phyloP scores from a whole-genome alignment of 2,113 vertebrate genomes.

The Malurus melanocephalus region DNA sequence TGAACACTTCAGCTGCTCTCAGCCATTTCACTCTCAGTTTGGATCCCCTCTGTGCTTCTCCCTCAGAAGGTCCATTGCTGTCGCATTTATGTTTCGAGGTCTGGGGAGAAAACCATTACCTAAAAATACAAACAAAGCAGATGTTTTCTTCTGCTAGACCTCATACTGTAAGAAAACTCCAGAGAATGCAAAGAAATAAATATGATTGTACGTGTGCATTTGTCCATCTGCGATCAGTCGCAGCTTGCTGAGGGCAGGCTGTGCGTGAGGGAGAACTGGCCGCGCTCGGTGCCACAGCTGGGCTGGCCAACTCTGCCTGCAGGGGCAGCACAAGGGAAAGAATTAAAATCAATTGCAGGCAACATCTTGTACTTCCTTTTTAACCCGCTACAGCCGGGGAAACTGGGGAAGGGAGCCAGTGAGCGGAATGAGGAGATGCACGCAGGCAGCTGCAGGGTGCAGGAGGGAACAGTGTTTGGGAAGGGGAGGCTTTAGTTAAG shows the following conservation, averaged over 20 bases:
- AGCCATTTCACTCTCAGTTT: neutral
- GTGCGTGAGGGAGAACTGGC: neutral
- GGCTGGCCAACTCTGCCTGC: conserved; percentile 21
- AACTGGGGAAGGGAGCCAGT: neutral
- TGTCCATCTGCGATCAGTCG: neutral
- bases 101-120: neutral
- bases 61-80: fast-evolving
- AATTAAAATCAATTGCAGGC: conserved; percentile 46
- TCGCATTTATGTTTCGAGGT: neutral
- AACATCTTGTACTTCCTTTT: conserved; percentile 12
- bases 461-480: neutral
- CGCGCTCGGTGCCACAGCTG: neutral
- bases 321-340: conserved; percentile 28
- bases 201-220: neutral
- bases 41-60: neutral
- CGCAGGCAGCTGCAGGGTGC: neutral
- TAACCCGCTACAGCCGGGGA: neutral
- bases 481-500: neutral
- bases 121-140: conserved; percentile 48
- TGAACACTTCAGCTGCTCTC: neutral
- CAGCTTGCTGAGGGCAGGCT: neutral
- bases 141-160: conserved; percentile 62
- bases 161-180: conserved; percentile 31
- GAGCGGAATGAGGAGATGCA: neutral
- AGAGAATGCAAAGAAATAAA: neutral